Evolutionary conservation across 2,888 invertebrate species (phyloP).

Genomic region (Rhagonycha lutea): DNA sequence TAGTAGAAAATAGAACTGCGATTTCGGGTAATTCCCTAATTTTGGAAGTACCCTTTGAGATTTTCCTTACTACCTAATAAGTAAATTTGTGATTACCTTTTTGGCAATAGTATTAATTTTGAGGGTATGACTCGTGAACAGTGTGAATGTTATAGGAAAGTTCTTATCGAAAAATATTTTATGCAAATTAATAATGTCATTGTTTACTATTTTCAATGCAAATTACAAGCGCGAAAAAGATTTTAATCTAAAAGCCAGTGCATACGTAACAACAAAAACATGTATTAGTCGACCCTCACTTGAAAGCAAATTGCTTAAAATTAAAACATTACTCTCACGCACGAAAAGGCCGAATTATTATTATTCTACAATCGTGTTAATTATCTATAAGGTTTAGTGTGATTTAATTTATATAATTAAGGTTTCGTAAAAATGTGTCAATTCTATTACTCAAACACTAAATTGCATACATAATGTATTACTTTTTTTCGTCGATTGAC

Average conservation of each 20-base stretch:
- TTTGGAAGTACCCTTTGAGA: too few relatives aligned
- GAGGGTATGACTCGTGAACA: too few relatives aligned
- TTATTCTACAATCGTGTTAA: not conserved
- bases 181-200: not conserved
- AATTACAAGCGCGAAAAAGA: not conserved
- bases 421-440: not conserved
- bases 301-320: not conserved
- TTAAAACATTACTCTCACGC: not conserved
- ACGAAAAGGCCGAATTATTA: not conserved
- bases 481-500: not conserved
- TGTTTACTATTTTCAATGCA: not conserved
- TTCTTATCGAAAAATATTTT: not conserved
- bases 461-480: not conserved
- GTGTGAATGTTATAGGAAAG: not conserved
- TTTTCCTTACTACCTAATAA: too few relatives aligned
- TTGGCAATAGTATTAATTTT: too few relatives aligned
- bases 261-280: not conserved
- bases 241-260: not conserved
- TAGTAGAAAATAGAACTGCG: too few relatives aligned
- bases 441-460: not conserved
- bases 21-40: too few relatives aligned
- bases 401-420: not conserved
- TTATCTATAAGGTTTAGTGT: not conserved
- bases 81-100: too few relatives aligned
- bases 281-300: not conserved